A percentile compares a stretch with the other conserved stretches of the same genome.
Conservation (phyloP, 2,113 vertebrate genomes). For the Cyanoramphus novaezelandiae region DNA sequence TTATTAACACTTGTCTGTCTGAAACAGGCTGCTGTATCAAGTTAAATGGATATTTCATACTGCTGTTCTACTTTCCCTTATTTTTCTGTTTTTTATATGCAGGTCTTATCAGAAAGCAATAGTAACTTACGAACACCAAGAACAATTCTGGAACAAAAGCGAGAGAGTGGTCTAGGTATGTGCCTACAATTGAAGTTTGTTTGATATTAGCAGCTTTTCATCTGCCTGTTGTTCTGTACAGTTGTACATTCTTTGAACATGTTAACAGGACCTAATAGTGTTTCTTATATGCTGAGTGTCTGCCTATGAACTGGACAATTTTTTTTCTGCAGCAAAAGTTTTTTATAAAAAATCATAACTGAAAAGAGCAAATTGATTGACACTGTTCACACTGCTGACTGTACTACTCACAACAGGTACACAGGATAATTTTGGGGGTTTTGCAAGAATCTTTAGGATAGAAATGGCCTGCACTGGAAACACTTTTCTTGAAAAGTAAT, state of each 20-base stretch:
- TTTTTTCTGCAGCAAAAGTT: not conserved
- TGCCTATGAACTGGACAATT: not conserved
- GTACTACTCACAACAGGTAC: not conserved
- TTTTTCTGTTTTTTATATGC: conserved; percentile 65
- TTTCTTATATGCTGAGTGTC: conserved; percentile 13
- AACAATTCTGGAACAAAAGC: conserved; percentile 84
- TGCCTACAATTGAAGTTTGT: conserved; percentile 27
- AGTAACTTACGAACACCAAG: conserved; percentile 80
- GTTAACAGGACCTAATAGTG: conserved; percentile 52
- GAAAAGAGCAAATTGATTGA: not conserved
- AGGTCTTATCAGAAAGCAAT: conserved; percentile 87
- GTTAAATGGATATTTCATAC: conserved; percentile 50
- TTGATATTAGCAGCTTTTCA: conserved; percentile 3
- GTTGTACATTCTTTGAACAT: not conserved
- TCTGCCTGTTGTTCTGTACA: not conserved
- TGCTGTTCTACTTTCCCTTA: conserved; percentile 59
- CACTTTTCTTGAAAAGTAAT: not conserved
- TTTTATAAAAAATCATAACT: not conserved
- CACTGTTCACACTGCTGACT: not conserved
- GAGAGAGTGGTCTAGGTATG: conserved; percentile 83
- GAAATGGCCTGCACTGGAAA: not conserved
- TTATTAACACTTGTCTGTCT: conserved; percentile 87
- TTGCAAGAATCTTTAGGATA: not conserved
- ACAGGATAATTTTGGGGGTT: not conserved
- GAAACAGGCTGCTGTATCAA: conserved; percentile 77